phyloP scores from a whole-genome alignment of 1,140 invertebrate species.

The Aphelenchoides fujianensis region DNA sequence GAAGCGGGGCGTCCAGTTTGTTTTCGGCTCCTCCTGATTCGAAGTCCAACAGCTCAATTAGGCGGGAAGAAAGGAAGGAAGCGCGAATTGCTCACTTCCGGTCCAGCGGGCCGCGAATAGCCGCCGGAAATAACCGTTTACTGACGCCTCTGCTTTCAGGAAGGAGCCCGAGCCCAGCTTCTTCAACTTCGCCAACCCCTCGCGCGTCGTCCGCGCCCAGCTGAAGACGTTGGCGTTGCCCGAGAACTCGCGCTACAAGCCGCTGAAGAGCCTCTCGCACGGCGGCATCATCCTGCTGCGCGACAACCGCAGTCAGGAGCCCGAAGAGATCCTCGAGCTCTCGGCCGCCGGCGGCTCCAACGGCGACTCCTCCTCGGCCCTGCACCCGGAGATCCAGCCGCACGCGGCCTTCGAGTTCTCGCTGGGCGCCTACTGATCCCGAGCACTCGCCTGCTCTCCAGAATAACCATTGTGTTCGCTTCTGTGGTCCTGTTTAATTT shows the following conservation, averaged over 20 bases:
- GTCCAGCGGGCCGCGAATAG: too few species aligned
- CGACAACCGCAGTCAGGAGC: conserved; percentile 73
- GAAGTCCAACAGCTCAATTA: conserved; percentile 2
- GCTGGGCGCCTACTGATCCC: not conserved
- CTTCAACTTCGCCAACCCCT: conserved; percentile 89
- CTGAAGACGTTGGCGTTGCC: conserved; percentile 79
- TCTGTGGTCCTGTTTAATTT: not conserved
- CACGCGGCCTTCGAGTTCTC: conserved; percentile 47
- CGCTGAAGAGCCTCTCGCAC: conserved; percentile 78
- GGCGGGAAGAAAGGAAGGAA: too few species aligned
- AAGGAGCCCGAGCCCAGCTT: conserved; percentile 76
- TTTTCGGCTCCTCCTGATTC: not conserved
- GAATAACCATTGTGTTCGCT: not conserved
- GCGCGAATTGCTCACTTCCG: not conserved
- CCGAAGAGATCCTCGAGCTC: conserved; percentile 83
- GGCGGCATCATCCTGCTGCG: conserved; percentile 90
- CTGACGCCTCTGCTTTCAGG: conserved; percentile 63
- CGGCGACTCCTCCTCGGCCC: conserved; percentile 21
- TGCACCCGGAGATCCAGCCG: conserved; percentile 34
- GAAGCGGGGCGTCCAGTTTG: not conserved
- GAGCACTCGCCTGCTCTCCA: too few species aligned
- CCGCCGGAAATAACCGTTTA: too few species aligned
- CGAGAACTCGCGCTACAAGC: conserved; percentile 76
- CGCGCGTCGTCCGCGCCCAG: conserved; percentile 86
- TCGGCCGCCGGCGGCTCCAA: conserved; percentile 65